Conservation (phyloP, 2,113 vertebrate genomes). For the Hippocampus guttulatus region DNA sequence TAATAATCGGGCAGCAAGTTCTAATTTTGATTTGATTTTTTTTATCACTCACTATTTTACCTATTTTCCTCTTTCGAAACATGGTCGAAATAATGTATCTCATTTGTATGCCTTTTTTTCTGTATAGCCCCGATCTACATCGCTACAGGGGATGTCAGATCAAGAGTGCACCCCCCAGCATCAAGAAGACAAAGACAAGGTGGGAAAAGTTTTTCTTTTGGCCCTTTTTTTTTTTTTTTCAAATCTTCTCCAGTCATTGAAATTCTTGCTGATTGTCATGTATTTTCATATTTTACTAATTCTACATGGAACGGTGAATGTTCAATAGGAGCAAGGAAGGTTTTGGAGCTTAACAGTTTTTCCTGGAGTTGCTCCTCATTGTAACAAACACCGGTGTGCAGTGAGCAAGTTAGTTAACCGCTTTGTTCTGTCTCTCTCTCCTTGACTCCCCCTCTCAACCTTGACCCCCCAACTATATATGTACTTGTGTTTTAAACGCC, state of each 20-base stretch:
- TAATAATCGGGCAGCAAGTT: too few species aligned
- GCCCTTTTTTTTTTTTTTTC: not conserved
- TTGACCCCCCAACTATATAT: slow-evolving; percentile 36
- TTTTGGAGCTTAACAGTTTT: slow-evolving; percentile 12
- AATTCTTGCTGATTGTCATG: slow-evolving; percentile 4
- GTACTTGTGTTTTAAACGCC: slow-evolving; percentile 52
- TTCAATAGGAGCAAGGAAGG: slow-evolving; percentile 37
- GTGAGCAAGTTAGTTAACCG: slow-evolving; percentile 78
- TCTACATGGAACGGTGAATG: slow-evolving; percentile 14
- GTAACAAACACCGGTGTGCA: slow-evolving; percentile 63
- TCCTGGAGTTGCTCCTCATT: slow-evolving; percentile 41
- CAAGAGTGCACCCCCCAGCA: slow-evolving; percentile 43
- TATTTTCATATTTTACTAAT: slow-evolving; percentile 34
- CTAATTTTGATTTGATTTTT: too few species aligned
- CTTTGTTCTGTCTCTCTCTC: slow-evolving; percentile 74
- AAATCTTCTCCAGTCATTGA: not conserved
- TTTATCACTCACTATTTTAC: not conserved
- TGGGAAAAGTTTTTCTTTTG: slow-evolving; percentile 8
- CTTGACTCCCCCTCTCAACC: slow-evolving; percentile 29
- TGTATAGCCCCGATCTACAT: slow-evolving; percentile 60
- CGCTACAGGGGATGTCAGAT: slow-evolving; percentile 55
- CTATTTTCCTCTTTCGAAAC: not conserved
- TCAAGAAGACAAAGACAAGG: slow-evolving; percentile 64
- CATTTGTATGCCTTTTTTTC: slow-evolving; percentile 1
- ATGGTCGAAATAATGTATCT: not conserved